Conservation (phyloP, 2,888 invertebrate species). For the Panzeria rudis region DNA sequence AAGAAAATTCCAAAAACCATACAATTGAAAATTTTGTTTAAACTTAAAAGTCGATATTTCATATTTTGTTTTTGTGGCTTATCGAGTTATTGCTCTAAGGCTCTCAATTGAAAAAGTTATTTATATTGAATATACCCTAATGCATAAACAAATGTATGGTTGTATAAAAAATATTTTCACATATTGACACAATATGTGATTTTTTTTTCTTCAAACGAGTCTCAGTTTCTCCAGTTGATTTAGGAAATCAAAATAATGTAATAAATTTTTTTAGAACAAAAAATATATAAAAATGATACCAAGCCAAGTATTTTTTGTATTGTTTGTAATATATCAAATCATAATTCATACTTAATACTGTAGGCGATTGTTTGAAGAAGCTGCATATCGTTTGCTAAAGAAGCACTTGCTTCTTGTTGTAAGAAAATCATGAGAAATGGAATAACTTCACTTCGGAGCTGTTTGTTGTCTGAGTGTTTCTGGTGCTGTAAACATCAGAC, state of each 20-base stretch:
- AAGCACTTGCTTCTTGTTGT: constrained; percentile 31
- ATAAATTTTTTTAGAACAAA: constrained; percentile 29
- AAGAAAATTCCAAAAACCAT: no score
- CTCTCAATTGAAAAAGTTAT: background rate
- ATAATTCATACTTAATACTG: constrained; percentile 60
- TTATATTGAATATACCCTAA: background rate
- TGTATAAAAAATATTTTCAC: constrained; percentile 45
- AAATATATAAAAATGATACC: constrained; percentile 7
- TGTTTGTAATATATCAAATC: constrained; percentile 58
- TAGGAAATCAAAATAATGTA: constrained; percentile 19
- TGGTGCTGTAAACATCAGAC: constrained; percentile 41
- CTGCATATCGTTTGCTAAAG: constrained; percentile 27
- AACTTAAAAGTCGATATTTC: no score
- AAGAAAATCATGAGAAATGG: constrained; percentile 35
- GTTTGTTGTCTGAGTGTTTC: constrained; percentile 12
- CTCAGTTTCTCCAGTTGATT: constrained; percentile 9
- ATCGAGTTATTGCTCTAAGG: no score
- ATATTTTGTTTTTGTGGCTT: no score
- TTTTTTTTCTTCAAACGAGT: constrained; percentile 11
- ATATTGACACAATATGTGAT: constrained; percentile 68
- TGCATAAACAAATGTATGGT: background rate
- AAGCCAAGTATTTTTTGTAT: constrained; percentile 26
- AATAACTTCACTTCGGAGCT: constrained; percentile 21
- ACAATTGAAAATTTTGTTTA: no score
- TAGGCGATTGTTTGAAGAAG: constrained; percentile 50